Percentiles rank a stretch among this genome's conserved stretches.
These are phyloP conservation scores for Zosterops japonicus DNA, from an alignment of 2,113 vertebrate genomes.

Conservation along the genomic window DNA sequence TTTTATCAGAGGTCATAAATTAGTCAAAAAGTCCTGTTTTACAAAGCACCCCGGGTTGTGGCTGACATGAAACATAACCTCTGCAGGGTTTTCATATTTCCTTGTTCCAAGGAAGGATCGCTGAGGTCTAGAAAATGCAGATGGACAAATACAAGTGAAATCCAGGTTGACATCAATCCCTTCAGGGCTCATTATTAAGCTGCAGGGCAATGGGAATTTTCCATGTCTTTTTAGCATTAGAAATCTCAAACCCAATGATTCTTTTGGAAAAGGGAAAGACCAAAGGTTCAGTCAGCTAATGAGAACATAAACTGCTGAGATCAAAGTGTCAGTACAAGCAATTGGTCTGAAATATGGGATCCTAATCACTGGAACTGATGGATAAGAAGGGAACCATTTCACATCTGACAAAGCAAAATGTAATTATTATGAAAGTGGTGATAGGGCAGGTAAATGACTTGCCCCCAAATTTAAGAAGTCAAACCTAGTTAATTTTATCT, in stretches of 20 bases:
- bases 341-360: constrained; percentile 26
- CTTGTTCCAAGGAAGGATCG: background rate
- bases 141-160: background rate
- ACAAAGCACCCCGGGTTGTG: background rate
- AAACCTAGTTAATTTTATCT: constrained; percentile 73
- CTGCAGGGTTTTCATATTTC: background rate
- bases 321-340: constrained; percentile 24
- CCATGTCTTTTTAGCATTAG: background rate
- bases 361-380: constrained; percentile 57
- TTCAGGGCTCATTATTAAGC: background rate
- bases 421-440: constrained; percentile 69
- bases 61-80: background rate
- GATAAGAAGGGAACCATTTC: constrained; percentile 34
- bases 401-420: constrained; percentile 60
- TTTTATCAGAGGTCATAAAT: background rate
- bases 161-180: background rate
- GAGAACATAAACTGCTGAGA: constrained; percentile 41
- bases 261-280: background rate
- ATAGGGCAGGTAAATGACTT: constrained; percentile 69
- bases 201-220: background rate
- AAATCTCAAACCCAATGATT: background rate
- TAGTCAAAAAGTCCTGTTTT: background rate
- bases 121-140: background rate
- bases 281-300: constrained; percentile 20
- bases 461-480: constrained; percentile 66